Percentiles rank a stretch among this genome's conserved stretches.
Conservation (phyloP, 2,113 vertebrate species). For the Xenopus laevis region DNA sequence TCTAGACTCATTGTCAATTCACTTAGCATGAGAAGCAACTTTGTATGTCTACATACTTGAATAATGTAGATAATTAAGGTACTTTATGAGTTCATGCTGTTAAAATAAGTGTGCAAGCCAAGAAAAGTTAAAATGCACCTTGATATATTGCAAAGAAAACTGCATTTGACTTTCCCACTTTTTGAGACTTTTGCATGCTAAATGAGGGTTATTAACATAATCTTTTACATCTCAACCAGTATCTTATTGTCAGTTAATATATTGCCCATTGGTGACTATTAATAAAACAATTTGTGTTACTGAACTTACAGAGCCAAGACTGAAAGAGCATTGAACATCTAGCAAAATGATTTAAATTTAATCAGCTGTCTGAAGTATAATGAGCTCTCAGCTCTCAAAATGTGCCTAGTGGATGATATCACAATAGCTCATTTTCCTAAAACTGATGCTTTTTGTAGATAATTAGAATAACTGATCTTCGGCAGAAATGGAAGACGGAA, state of each 20-base stretch:
- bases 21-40: too few species aligned
- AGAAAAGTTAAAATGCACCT: too few species aligned
- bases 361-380: slow-evolving; percentile 45
- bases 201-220: too few species aligned
- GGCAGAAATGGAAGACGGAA: slow-evolving; percentile 16
- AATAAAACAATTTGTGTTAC: slow-evolving; percentile 42
- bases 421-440: slow-evolving; percentile 44
- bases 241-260: slow-evolving; percentile 34
- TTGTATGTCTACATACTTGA: too few species aligned
- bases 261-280: slow-evolving; percentile 32
- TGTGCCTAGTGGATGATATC: slow-evolving; percentile 30
- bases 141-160: too few species aligned
- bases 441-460: slow-evolving; percentile 39
- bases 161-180: too few species aligned
- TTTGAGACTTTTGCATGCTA: too few species aligned
- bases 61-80: too few species aligned
- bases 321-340: slow-evolving; percentile 27
- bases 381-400: slow-evolving; percentile 36
- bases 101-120: too few species aligned
- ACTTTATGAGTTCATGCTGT: too few species aligned
- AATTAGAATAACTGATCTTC: slow-evolving; percentile 32
- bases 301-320: slow-evolving; percentile 34
- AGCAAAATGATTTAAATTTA: slow-evolving; percentile 37
- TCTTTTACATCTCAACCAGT: neutral
- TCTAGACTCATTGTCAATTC: too few species aligned